A percentile compares a stretch with the other conserved stretches of the same genome.
These are phyloP conservation scores for Pelmatolapia mariae DNA, from an alignment of 2,113 vertebrate species.

Conservation along the genomic window DNA sequence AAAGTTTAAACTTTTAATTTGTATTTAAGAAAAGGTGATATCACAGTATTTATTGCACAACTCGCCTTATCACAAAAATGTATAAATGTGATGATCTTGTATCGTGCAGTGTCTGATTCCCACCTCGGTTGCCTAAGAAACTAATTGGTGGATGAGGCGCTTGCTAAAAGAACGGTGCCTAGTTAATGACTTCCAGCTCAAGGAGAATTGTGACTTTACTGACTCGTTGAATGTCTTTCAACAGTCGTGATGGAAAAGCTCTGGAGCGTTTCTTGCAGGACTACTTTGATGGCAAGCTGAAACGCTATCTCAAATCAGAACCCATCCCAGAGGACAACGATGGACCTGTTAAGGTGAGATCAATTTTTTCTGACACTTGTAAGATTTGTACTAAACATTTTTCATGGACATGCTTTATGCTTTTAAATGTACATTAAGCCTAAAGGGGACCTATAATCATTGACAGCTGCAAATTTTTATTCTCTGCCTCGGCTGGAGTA, in stretches of 20 bases:
- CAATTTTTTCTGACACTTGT: background rate
- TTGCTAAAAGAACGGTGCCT: background rate
- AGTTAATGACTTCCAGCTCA: background rate
- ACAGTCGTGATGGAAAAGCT: constrained; percentile 90
- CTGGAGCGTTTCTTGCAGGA: constrained; percentile 89
- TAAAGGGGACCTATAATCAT: background rate
- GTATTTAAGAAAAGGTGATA: background rate
- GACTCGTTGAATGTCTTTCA: background rate
- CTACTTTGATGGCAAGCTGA: constrained; percentile 90
- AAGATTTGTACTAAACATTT: background rate
- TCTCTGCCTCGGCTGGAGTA: background rate
- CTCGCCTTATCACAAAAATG: background rate
- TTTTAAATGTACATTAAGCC: background rate
- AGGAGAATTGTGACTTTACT: background rate
- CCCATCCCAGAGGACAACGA: constrained; percentile 89
- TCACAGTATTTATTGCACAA: background rate
- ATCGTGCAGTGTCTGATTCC: background rate
- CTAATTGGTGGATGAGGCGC: background rate
- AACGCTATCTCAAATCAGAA: constrained; percentile 94
- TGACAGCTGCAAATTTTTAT: background rate
- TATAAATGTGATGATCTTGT: background rate
- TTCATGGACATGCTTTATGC: background rate
- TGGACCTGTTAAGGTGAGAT: constrained; percentile 90
- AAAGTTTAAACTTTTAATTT: background rate
- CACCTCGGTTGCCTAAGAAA: background rate